phyloP scores from a whole-genome alignment of 2,888 invertebrate species.

The Alloscopus bannaensis region DNA sequence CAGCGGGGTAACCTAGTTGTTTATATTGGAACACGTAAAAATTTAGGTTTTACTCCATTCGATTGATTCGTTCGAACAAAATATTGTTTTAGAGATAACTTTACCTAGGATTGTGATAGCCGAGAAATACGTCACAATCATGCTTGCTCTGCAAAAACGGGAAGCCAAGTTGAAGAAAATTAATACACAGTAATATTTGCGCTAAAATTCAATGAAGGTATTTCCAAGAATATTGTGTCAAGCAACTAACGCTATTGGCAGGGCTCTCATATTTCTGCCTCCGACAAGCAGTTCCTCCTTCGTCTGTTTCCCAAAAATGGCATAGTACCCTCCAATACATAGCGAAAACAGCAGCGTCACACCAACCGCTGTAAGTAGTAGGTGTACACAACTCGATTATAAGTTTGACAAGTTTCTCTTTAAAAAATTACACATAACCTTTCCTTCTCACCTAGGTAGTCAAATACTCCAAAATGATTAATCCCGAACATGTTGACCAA shows the following conservation, averaged over 20 bases:
- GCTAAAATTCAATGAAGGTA: not conserved
- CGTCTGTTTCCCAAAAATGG: constrained; percentile 59
- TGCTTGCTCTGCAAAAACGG: constrained; percentile 47
- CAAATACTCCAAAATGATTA: constrained; percentile 65
- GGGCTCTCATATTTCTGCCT: constrained; percentile 58
- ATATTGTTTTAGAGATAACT: no score
- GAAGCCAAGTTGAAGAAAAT: not conserved
- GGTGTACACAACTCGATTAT: not conserved
- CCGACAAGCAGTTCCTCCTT: constrained; percentile 69
- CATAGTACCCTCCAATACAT: constrained; percentile 65
- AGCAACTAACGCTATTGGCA: constrained; percentile 64
- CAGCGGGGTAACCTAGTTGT: constrained; percentile 69
- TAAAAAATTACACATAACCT: not conserved
- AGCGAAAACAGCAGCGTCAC: constrained; percentile 65
- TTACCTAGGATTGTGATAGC: constrained; percentile 66
- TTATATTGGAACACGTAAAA: no score
- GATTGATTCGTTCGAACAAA: not conserved
- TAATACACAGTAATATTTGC: not conserved
- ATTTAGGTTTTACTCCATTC: no score
- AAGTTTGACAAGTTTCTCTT: not conserved
- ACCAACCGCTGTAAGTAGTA: constrained; percentile 49
- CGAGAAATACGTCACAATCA: constrained; percentile 67
- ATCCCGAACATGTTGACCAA: constrained; percentile 45
- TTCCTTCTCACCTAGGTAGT: constrained; percentile 58
- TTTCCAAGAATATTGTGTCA: not conserved